Conservation (phyloP, 2,113 vertebrate species). For the Glareola pratincola region DNA sequence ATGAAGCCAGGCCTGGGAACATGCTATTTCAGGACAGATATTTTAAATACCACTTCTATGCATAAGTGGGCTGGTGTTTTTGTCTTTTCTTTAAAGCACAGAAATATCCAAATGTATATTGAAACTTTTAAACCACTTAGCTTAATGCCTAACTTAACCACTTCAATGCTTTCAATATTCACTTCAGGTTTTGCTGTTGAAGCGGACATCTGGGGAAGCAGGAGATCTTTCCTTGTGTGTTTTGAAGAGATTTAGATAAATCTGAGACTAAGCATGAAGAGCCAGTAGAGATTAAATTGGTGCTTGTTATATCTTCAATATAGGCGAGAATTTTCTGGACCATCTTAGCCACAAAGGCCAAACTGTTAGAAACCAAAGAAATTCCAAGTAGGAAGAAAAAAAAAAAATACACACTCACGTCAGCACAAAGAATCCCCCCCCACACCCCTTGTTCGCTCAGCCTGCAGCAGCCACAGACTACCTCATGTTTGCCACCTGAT, state of each 20-base stretch:
- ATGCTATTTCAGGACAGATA: neutral
- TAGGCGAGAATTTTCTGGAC: neutral
- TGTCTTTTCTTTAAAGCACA: rapidly evolving
- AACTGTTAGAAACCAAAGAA: neutral
- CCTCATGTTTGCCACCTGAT: neutral
- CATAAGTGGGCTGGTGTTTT: rapidly evolving
- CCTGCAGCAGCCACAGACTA: neutral
- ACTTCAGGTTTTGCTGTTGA: neutral
- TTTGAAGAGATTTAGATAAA: neutral
- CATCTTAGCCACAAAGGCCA: neutral
- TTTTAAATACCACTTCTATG: neutral
- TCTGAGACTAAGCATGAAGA: neutral
- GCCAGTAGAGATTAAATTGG: neutral
- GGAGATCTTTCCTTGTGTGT: neutral
- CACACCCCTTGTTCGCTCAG: neutral
- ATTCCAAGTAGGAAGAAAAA: neutral
- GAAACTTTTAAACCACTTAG: neutral
- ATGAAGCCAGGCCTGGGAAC: neutral
- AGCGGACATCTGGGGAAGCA: neutral
- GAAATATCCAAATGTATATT: neutral
- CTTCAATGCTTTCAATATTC: neutral
- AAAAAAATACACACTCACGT: neutral
- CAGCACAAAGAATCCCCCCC: neutral
- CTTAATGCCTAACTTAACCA: neutral
- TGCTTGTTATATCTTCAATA: neutral